These are phyloP conservation scores for Istiophorus platypterus DNA, from an alignment of 2,113 vertebrate genomes.

Conservation along the genomic window DNA sequence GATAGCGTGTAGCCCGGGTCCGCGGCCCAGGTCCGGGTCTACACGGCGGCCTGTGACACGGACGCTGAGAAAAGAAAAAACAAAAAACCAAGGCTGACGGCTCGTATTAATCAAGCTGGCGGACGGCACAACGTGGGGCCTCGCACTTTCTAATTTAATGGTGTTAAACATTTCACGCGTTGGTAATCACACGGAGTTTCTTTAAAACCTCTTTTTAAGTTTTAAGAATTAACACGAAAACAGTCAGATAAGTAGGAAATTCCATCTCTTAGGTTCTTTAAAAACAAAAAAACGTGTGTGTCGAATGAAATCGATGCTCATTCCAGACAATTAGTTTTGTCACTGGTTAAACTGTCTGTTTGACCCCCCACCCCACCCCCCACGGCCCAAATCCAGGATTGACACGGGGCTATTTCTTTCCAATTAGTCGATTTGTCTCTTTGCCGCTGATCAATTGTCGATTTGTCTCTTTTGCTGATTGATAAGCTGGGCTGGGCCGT, in stretches of 20 bases:
- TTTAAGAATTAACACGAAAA: too few species aligned
- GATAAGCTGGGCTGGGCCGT: too few species aligned
- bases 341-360: neutral
- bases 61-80: neutral
- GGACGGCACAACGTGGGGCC: neutral
- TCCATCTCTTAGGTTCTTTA: neutral
- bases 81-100: neutral
- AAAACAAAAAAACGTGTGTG: neutral
- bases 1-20: constrained; percentile 16
- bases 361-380: neutral
- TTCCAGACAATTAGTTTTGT: constrained; percentile 3
- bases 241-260: neutral
- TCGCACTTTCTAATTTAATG: neutral
- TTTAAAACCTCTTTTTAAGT: neutral
- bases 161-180: neutral
- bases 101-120: neutral
- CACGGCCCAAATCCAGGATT: neutral
- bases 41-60: too few species aligned
- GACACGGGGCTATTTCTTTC: constrained; percentile 15
- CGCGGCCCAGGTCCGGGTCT: too few species aligned
- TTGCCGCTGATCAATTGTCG: constrained; percentile 12
- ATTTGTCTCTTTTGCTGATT: constrained; percentile 14
- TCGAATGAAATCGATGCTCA: neutral
- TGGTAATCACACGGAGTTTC: neutral
- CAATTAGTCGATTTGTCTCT: constrained; percentile 14